Conservation (phyloP, 2,113 vertebrate species). For the Mus pahari region DNA sequence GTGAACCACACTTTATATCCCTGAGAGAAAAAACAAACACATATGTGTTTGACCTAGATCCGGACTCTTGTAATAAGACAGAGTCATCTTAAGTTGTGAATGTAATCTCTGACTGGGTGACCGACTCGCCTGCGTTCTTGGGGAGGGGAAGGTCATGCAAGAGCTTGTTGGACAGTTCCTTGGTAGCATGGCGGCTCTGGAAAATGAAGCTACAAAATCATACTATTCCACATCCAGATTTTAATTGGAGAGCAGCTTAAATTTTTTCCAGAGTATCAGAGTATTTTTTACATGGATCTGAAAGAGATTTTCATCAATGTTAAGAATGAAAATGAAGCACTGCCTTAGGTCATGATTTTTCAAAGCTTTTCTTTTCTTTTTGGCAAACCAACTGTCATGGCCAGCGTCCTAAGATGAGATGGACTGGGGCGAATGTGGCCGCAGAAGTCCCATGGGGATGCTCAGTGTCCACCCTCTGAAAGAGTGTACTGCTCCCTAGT, state of each 20-base stretch:
- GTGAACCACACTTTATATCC: conserved; percentile 11
- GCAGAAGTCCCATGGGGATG: neutral
- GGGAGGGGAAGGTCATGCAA: neutral
- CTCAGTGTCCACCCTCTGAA: neutral
- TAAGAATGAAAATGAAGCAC: conserved; percentile 39
- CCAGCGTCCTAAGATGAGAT: neutral
- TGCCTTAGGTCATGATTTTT: conserved; percentile 18
- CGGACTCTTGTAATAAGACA: neutral
- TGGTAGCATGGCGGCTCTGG: neutral
- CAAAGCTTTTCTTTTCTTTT: neutral
- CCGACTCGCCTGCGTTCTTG: neutral
- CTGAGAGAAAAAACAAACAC: neutral
- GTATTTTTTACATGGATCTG: neutral
- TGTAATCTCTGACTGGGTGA: neutral
- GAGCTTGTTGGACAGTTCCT: neutral
- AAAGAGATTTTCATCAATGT: conserved; percentile 23
- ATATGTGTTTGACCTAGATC: neutral
- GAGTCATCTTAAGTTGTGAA: neutral
- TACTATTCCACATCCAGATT: neutral
- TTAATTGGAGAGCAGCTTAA: conserved; percentile 34
- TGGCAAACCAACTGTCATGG: conserved; percentile 4
- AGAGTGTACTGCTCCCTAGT: neutral
- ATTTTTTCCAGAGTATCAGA: neutral
- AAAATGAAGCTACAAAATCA: conserved; percentile 8
- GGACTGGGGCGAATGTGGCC: neutral